These are phyloP conservation scores for Ectemnius cavifrons DNA, from an alignment of 2,888 invertebrate genomes.

Conservation along the genomic window DNA sequence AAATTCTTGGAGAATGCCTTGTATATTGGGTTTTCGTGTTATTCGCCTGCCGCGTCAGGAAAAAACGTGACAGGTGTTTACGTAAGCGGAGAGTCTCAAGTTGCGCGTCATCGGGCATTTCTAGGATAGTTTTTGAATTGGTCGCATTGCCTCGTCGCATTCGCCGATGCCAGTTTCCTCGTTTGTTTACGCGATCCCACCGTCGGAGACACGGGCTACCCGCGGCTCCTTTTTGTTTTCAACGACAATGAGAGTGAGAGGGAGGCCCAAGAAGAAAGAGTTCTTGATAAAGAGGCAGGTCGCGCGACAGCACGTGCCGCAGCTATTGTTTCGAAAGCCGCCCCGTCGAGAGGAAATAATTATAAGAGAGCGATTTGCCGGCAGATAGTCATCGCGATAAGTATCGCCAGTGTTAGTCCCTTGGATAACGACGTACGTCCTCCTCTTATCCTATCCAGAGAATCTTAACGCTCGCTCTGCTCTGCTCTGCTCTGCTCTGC, in stretches of 20 bases:
- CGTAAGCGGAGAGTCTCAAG: not conserved
- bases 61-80: conserved; percentile 7
- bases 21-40: too few relatives aligned
- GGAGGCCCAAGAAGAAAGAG: conserved; percentile 36
- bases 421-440: too few relatives aligned
- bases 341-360: conserved; percentile 71
- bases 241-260: conserved; percentile 60
- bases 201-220: conserved; percentile 27
- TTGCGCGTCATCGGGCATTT: not conserved
- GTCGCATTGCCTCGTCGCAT: too few relatives aligned
- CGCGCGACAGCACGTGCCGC: conserved; percentile 68
- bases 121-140: not conserved
- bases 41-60: too few relatives aligned
- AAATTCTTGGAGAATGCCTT: too few relatives aligned
- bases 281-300: conserved; percentile 53
- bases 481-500: not conserved
- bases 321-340: conserved; percentile 50
- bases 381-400: conserved; percentile 41
- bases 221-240: conserved; percentile 65
- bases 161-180: not conserved
- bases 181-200: conserved; percentile 44
- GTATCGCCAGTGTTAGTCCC: conserved; percentile 12
- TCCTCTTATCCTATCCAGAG: too few relatives aligned
- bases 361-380: conserved; percentile 62
- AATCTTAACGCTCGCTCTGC: not conserved